phyloP scores from a whole-genome alignment of 2,113 vertebrate species.

The Oryzias melastigma region DNA sequence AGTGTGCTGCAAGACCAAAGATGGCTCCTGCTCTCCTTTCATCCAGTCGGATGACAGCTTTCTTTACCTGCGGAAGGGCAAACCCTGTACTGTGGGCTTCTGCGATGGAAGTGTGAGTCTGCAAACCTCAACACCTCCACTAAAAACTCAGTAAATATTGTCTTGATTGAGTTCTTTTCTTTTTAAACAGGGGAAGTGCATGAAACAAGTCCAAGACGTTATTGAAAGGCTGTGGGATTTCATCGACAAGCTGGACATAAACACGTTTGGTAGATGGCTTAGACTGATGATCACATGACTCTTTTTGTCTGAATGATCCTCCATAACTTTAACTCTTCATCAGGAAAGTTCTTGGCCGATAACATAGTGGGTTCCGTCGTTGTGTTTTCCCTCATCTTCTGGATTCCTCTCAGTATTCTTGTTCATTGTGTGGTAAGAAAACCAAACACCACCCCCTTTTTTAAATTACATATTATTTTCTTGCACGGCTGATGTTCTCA shows the following conservation, averaged over 20 bases:
- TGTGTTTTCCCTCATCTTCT: conserved; percentile 94
- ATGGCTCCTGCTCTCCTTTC: conserved; percentile 81
- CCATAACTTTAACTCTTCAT: conserved; percentile 19
- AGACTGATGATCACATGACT: background rate
- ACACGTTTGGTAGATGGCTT: conserved; percentile 86
- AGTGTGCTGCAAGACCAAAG: conserved; percentile 85
- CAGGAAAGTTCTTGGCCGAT: conserved; percentile 96
- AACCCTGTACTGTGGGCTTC: conserved; percentile 96
- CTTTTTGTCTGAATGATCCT: background rate
- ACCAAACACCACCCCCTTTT: no score
- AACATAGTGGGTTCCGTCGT: conserved; percentile 99
- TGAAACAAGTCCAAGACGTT: conserved; percentile 97
- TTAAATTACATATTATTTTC: no score
- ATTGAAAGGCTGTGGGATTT: conserved; percentile 98
- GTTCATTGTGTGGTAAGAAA: conserved; percentile 96
- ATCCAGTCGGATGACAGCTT: conserved; percentile 57
- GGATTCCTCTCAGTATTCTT: conserved; percentile 97
- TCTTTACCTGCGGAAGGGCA: conserved; percentile 91
- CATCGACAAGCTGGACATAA: conserved; percentile 97
- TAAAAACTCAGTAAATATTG: background rate
- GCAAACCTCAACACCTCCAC: background rate
- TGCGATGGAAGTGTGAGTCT: conserved; percentile 86
- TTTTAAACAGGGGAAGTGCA: conserved; percentile 88
- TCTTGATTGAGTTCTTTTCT: background rate
- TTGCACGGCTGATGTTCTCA: background rate